A percentile compares a stretch with the other conserved stretches of the same genome.
Evolutionary conservation across 2,113 vertebrate species (phyloP).

Genomic region (Pelecanus crispus): DNA sequence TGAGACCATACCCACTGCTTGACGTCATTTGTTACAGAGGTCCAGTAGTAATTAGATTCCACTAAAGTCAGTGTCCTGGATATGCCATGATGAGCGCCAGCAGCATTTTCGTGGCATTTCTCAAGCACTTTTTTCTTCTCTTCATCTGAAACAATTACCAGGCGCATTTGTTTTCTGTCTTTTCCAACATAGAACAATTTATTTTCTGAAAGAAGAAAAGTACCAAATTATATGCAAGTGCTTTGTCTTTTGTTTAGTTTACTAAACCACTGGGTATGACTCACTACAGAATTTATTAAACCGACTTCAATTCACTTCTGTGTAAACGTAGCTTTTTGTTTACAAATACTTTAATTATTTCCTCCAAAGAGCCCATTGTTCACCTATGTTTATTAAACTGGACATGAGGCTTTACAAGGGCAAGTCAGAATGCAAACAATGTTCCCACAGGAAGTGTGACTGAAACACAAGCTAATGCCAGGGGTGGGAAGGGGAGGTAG

Average conservation of each 20-base stretch:
- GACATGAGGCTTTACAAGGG: neutral
- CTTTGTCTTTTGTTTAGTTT: neutral
- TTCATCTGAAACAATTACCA: slow-evolving; percentile 74
- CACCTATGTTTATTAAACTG: neutral
- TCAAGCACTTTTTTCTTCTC: slow-evolving; percentile 73
- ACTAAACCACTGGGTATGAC: neutral
- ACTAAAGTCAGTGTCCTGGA: slow-evolving; percentile 75
- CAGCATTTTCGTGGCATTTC: slow-evolving; percentile 68
- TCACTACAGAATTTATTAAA: neutral
- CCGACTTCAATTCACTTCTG: neutral
- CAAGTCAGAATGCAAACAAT: neutral
- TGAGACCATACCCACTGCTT: slow-evolving; percentile 76
- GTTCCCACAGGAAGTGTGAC: neutral
- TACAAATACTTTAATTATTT: neutral
- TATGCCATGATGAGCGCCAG: slow-evolving; percentile 71
- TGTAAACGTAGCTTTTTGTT: neutral
- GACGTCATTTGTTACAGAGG: slow-evolving; percentile 74
- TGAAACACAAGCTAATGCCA: neutral
- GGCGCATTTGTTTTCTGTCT: slow-evolving; percentile 74
- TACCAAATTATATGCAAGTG: neutral
- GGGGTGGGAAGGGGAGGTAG: neutral
- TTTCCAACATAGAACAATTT: slow-evolving; percentile 75
- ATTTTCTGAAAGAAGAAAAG: slow-evolving; percentile 70
- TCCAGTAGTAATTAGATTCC: slow-evolving; percentile 76
- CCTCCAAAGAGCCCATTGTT: neutral